Conservation (phyloP, 1,140 invertebrate species). For the Linepithema humile region DNA sequence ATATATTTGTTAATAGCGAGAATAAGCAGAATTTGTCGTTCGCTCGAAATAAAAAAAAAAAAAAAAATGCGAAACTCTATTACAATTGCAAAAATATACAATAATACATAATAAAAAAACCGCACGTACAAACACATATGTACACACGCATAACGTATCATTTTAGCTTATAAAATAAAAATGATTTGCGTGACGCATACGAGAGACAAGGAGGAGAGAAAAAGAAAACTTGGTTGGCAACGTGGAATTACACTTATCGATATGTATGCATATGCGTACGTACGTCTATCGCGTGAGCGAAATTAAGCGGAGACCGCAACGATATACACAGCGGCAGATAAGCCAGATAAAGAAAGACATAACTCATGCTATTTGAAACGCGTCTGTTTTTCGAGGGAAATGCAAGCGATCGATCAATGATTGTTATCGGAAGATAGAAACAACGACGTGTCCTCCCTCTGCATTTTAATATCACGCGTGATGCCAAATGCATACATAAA, state of each 20-base stretch:
- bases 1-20: background rate
- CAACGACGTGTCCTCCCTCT: background rate
- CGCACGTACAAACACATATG: too few species aligned
- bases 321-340: background rate
- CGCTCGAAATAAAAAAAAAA: background rate
- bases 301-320: slow-evolving; percentile 21
- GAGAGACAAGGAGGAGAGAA: background rate
- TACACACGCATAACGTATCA: background rate
- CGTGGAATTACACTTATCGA: slow-evolving; percentile 25
- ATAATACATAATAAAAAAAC: background rate
- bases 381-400: background rate
- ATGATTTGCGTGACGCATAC: slow-evolving; percentile 7
- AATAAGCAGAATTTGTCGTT: background rate
- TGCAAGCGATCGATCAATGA: background rate
- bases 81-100: background rate
- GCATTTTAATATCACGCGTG: too few species aligned
- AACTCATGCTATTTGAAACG: background rate
- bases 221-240: background rate
- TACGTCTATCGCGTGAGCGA: slow-evolving; percentile 21
- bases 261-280: too few species aligned
- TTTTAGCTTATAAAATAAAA: slow-evolving; percentile 15
- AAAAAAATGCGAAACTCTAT: background rate
- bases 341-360: background rate
- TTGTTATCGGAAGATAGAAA: background rate
- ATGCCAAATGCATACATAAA: too few species aligned